Evolutionary conservation across 1,140 invertebrate species (phyloP).

Genomic region (Zaprionus kolodkinae): DNA sequence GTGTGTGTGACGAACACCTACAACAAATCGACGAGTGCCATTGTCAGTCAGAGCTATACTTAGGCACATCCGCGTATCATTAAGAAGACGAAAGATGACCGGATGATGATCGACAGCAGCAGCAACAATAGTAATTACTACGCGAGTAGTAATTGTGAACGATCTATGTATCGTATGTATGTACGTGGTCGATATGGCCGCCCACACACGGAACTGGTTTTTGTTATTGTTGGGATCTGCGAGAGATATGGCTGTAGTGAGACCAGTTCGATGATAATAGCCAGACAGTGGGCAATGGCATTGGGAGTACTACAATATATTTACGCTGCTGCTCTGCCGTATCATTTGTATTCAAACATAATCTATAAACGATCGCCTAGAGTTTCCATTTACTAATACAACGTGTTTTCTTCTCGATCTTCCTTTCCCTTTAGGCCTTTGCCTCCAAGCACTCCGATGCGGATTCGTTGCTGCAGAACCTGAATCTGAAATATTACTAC

Average conservation of each 20-base stretch:
- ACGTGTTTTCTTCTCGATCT: background rate
- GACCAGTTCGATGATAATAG: conserved; percentile 2
- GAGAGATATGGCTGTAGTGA: background rate
- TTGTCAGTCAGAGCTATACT: conserved; percentile 30
- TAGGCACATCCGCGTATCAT: conserved; percentile 49
- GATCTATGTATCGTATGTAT: background rate
- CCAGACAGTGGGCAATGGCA: conserved; percentile 24
- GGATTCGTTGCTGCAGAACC: conserved; percentile 89
- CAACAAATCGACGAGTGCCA: conserved; percentile 19
- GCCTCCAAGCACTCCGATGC: conserved; percentile 89
- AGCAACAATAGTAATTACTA: conserved; percentile 16
- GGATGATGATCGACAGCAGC: conserved; percentile 53
- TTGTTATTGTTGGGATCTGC: conserved; percentile 10
- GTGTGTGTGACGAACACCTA: conserved; percentile 11
- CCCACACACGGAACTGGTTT: conserved; percentile 45
- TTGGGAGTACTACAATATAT: background rate
- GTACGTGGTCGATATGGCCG: conserved; percentile 14
- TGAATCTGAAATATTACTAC: conserved; percentile 93
- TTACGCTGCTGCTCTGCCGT: background rate
- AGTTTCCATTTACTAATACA: conserved; percentile 3
- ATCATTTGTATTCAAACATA: background rate
- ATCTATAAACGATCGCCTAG: background rate
- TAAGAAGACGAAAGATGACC: conserved; percentile 54
- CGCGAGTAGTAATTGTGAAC: conserved; percentile 7
- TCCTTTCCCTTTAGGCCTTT: conserved; percentile 87